Base-by-base conservation (phyloP, 1,140 invertebrate species). In the Saccostrea glomerata region DNA sequence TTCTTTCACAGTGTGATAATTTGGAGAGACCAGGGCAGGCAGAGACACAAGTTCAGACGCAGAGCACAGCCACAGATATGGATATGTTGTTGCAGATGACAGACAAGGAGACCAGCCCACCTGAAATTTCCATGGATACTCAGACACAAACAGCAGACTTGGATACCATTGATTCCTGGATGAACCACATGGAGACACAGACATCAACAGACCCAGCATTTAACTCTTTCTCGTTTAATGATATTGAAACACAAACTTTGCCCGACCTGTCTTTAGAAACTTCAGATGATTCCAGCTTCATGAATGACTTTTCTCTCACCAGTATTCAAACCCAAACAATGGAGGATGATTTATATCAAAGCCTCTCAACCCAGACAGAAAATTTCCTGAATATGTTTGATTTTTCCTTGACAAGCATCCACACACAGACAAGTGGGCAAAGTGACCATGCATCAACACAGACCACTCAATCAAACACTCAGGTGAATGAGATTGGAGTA, bases 161-260 rank as follows among this genome's bases (percentile, higher is more conserved):
- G 30, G 87, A 88, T 85, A 66, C 56, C n/a, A 63, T 88, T 15
- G 83, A 88, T 58, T 36, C 70, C 54, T 85, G 84, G 30, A 60
- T 85, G 66, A 88, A 88, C 40, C 85, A 85, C 25, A 88, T 88
- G 83, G 87, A 88, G 30, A 88, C 87, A 30, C 87, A 88, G 55
- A 88, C 87, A 9, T 54, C 60, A 12, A 82, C 56, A 73, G 87
- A 88, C 47, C 47, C 70, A 55, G 23, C 36, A 55, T 77, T 88
- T 12, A 84, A 88, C 25, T 56, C 30, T 4, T 88, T 88, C 15
- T 56, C 83, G 1, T 88, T 88, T 11, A 58, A 83, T 20, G 63
- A 88, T n/a, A 88, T 88, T 56, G 56, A 88, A 70, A 88, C 87
- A 17, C 87, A 88, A 25, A 88, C 87, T 23, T 84, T 56, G 55